A percentile compares a stretch with the other conserved stretches of the same genome.
These are phyloP conservation scores for Euura lappo DNA, from an alignment of 1,140 invertebrate species.

Conservation along the genomic window DNA sequence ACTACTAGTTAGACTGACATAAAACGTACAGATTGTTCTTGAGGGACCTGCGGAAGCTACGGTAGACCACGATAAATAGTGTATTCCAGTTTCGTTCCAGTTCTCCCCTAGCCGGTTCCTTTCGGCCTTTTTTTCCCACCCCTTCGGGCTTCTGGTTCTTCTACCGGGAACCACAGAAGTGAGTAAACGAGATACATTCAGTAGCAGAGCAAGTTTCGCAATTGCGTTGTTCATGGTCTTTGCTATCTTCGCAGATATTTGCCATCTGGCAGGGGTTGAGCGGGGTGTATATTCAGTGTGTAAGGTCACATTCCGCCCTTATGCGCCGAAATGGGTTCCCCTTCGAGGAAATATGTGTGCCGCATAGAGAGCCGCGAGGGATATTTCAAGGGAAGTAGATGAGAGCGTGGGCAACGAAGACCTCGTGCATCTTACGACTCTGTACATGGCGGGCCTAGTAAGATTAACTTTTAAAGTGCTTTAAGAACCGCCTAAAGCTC, in stretches of 20 bases:
- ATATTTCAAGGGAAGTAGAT: not conserved
- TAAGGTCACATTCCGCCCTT: constrained; percentile 1
- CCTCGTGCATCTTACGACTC: not conserved
- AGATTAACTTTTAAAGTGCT: constrained; percentile 48
- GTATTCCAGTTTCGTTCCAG: not conserved
- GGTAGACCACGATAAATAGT: not conserved
- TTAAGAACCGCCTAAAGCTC: constrained; percentile 21
- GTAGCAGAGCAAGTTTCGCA: not conserved
- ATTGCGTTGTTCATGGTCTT: not conserved
- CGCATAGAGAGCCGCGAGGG: not conserved
- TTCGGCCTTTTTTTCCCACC: not conserved
- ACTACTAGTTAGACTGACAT: not conserved
- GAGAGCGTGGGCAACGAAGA: not conserved
- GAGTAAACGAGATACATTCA: not conserved
- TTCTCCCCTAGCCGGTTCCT: not conserved
- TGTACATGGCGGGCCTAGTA: constrained; percentile 16
- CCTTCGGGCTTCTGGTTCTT: too few relatives aligned
- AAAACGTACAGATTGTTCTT: constrained; percentile 1
- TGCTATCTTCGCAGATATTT: not conserved
- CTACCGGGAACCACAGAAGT: not conserved
- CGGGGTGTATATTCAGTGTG: not conserved
- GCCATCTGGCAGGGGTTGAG: not conserved
- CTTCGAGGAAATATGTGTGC: not conserved
- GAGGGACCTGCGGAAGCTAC: not conserved
- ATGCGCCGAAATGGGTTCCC: not conserved